These are phyloP conservation scores for Lepeophtheirus salmonis DNA, from an alignment of 1,140 invertebrate species.

Conservation along the genomic window DNA sequence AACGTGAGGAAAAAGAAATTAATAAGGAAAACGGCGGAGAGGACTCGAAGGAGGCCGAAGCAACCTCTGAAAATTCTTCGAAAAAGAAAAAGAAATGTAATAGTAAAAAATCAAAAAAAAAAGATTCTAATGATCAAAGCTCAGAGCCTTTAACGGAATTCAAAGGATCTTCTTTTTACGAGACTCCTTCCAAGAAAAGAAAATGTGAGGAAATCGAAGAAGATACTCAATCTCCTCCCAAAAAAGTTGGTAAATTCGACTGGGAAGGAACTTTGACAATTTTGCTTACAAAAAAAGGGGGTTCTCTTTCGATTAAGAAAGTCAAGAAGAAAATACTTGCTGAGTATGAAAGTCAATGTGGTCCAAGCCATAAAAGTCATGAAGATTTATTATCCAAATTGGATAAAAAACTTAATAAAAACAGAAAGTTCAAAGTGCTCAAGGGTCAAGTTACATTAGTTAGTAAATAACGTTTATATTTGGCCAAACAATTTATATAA, in stretches of 20 bases:
- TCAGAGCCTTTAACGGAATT: background rate
- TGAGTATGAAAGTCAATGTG: slow-evolving; percentile 5
- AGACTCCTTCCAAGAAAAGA: background rate
- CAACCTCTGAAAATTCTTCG: background rate
- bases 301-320: background rate
- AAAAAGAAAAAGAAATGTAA: background rate
- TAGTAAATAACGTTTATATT: background rate
- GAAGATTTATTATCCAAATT: slow-evolving; percentile 3
- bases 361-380: background rate
- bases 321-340: slow-evolving; percentile 12
- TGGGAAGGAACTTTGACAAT: background rate
- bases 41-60: background rate
- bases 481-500: background rate
- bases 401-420: slow-evolving; percentile 8
- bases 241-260: slow-evolving; percentile 5
- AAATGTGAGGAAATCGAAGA: slow-evolving; percentile 19
- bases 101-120: background rate
- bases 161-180: background rate
- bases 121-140: background rate
- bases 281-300: slow-evolving; percentile 6
- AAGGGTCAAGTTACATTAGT: slow-evolving; percentile 5
- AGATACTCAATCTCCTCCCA: background rate
- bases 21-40: slow-evolving; percentile 20
- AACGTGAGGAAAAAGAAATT: slow-evolving; percentile 15
- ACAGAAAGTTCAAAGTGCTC: slow-evolving; percentile 1